phyloP scores from a whole-genome alignment of 2,113 vertebrate species.

The Nettapus auritus region DNA sequence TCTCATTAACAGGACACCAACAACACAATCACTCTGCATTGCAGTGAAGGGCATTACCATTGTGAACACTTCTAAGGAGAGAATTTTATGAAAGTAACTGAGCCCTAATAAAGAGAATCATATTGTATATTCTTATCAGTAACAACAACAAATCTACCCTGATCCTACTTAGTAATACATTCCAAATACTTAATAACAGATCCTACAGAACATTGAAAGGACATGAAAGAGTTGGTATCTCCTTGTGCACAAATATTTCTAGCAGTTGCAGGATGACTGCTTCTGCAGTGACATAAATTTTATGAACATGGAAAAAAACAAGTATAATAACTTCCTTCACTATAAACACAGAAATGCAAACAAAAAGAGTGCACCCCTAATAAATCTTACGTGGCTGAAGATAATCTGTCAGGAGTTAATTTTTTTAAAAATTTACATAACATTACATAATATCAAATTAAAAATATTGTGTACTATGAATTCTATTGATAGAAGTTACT shows the following conservation, averaged over 20 bases:
- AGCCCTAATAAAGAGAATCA: not conserved
- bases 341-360: not conserved
- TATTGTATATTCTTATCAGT: not conserved
- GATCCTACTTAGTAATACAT: not conserved
- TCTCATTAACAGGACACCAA: not conserved
- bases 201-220: not conserved
- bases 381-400: not conserved
- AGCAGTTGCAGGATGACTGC: not conserved
- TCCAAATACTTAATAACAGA: not conserved
- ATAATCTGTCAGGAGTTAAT: not conserved
- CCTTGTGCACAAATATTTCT: not conserved
- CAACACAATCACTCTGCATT: not conserved
- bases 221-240: not conserved
- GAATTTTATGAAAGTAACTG: not conserved
- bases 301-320: not conserved
- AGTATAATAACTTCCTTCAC: not conserved
- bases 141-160: not conserved
- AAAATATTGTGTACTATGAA: not conserved
- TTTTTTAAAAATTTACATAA: not conserved
- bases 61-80: not conserved
- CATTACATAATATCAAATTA: not conserved
- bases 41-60: not conserved
- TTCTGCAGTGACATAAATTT: not conserved
- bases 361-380: not conserved
- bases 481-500: not conserved